Conservation (phyloP, 1,140 invertebrate genomes). For the Apis laboriosa region DNA sequence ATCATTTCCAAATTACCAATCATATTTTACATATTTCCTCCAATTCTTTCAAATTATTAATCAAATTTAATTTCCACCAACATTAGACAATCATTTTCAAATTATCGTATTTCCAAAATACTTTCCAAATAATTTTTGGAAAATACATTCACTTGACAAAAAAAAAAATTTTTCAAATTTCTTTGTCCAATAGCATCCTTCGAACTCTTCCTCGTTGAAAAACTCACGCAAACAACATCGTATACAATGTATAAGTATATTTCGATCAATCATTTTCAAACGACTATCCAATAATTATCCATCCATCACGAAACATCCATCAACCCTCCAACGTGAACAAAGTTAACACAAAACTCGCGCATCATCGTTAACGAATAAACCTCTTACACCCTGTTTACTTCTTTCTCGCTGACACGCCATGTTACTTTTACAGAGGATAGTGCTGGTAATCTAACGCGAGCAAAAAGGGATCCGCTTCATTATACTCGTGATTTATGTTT, state of each 20-base stretch:
- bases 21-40: too few species aligned
- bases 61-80: too few species aligned
- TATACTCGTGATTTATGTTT: conserved; percentile 30
- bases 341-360: not conserved
- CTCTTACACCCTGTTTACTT: not conserved
- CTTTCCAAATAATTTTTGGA: too few species aligned
- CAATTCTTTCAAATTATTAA: too few species aligned
- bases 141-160: too few species aligned
- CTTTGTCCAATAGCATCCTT: not conserved
- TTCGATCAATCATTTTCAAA: not conserved
- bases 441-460: not conserved
- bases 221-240: not conserved
- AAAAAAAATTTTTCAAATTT: too few species aligned
- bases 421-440: not conserved
- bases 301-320: not conserved
- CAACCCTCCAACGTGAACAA: not conserved
- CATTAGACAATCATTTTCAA: too few species aligned
- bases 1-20: too few species aligned
- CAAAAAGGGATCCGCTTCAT: not conserved
- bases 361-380: conserved; percentile 13
- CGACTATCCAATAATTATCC: not conserved
- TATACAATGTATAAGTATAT: too few species aligned
- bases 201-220: not conserved
- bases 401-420: not conserved
- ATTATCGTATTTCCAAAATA: too few species aligned